A percentile compares a stretch with the other conserved stretches of the same genome.
Evolutionary conservation across 2,888 invertebrate species (phyloP).

Genomic region (Sympetrum striolatum): DNA sequence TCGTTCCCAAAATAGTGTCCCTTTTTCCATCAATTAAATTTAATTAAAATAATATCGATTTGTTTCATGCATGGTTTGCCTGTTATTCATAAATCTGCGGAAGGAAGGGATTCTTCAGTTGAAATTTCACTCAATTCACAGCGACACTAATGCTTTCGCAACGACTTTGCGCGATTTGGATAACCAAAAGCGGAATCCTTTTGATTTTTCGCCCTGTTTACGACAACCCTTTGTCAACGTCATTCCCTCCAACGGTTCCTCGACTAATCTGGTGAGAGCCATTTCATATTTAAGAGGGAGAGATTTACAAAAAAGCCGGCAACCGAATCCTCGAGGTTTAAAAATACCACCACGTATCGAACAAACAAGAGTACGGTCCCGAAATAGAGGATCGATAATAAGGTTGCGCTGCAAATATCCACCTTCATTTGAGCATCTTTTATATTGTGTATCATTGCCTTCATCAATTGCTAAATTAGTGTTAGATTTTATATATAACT

Average conservation of each 20-base stretch:
- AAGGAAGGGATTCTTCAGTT: neutral
- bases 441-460: no score
- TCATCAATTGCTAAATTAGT: no score
- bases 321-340: no score
- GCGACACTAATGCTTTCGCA: neutral
- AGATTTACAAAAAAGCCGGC: neutral
- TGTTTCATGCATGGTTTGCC: neutral
- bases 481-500: no score
- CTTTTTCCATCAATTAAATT: neutral
- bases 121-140: neutral
- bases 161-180: neutral
- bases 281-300: neutral
- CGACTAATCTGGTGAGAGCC: neutral
- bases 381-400: no score
- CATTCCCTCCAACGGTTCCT: neutral
- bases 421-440: no score
- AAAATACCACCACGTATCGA: no score
- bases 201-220: neutral
- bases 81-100: neutral
- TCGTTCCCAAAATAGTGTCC: neutral
- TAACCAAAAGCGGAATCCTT: neutral
- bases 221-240: neutral
- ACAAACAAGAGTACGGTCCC: no score
- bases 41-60: neutral
- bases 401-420: no score